These are phyloP conservation scores for Erannis defoliaria DNA, from an alignment of 2,888 invertebrate species.

Conservation along the genomic window DNA sequence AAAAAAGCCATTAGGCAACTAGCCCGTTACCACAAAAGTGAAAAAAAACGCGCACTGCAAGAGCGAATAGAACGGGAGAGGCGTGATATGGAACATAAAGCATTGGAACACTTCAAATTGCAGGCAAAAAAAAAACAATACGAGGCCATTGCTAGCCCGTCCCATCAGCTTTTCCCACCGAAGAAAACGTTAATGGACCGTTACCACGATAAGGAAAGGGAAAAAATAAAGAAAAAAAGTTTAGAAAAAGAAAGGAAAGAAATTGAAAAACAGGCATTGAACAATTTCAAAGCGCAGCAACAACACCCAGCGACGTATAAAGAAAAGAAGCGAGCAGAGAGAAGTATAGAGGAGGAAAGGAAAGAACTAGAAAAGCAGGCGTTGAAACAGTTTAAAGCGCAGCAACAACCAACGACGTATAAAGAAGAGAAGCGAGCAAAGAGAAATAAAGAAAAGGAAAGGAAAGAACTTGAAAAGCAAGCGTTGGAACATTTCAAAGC, in stretches of 20 bases:
- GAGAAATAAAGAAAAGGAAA: slow-evolving; percentile 25
- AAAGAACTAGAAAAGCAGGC: slow-evolving; percentile 2
- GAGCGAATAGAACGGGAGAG: background rate
- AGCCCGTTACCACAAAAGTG: slow-evolving; percentile 37
- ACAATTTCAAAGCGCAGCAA: background rate
- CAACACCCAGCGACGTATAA: slow-evolving; percentile 20
- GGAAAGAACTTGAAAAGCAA: slow-evolving; percentile 2
- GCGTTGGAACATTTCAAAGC: background rate
- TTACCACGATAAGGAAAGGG: background rate
- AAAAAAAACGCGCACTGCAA: slow-evolving; percentile 22
- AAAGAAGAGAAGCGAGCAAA: slow-evolving; percentile 15
- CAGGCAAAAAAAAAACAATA: slow-evolving; percentile 2
- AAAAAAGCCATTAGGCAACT: slow-evolving; percentile 45
- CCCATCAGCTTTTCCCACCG: no score
- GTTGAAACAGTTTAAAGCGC: background rate
- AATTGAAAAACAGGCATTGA: slow-evolving; percentile 15
- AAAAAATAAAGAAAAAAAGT: slow-evolving; percentile 22
- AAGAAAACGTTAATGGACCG: background rate
- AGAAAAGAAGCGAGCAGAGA: slow-evolving; percentile 14
- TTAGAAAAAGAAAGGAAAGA: slow-evolving; percentile 37
- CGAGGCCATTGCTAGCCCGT: background rate
- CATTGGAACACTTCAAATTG: slow-evolving; percentile 6
- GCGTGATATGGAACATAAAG: slow-evolving; percentile 4
- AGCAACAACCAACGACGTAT: slow-evolving; percentile 18
- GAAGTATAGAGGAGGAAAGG: slow-evolving; percentile 22